phyloP scores from a whole-genome alignment of 23 tunicate species.

The Diplosoma virens region DNA sequence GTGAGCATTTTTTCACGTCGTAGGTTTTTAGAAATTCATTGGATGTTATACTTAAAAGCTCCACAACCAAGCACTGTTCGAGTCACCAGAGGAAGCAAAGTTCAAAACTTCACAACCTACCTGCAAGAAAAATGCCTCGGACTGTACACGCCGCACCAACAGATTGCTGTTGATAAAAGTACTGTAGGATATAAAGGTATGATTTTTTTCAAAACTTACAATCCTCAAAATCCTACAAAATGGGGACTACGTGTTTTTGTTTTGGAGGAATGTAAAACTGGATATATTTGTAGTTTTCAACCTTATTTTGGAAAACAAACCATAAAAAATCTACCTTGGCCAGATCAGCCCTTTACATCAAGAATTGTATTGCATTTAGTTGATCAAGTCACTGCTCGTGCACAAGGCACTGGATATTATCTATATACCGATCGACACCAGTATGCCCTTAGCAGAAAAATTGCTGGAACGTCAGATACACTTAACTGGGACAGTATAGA shows the following conservation, averaged over 20 bases:
- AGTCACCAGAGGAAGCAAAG: slow-evolving; percentile 12
- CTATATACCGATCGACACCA: slow-evolving; percentile 32
- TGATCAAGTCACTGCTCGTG: background rate
- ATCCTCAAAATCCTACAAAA: no score
- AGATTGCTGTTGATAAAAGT: slow-evolving; percentile 26
- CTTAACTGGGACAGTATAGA: slow-evolving; percentile 5
- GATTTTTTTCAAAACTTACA: slow-evolving; percentile 23
- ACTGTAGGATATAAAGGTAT: slow-evolving; percentile 18
- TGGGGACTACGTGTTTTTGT: slow-evolving; percentile 23
- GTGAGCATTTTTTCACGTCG: slow-evolving; percentile 5
- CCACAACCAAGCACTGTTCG: slow-evolving; percentile 14
- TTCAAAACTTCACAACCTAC: background rate
- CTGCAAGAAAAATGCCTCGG: background rate
- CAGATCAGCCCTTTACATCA: slow-evolving; percentile 2
- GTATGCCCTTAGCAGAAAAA: slow-evolving; percentile 7
- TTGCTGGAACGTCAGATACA: slow-evolving; percentile 11
- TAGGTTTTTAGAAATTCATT: background rate
- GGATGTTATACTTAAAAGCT: no score
- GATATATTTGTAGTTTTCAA: slow-evolving; percentile 8
- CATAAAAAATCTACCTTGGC: background rate
- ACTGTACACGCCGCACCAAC: background rate
- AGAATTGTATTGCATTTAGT: slow-evolving; percentile 17
- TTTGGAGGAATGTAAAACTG: background rate
- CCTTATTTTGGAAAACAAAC: slow-evolving; percentile 7
- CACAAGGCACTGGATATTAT: slow-evolving; percentile 24